A percentile compares a stretch with the other conserved stretches of the same genome.
These are phyloP conservation scores for Drosophila nigritarsus DNA, from an alignment of 2,888 invertebrate species.

Conservation along the genomic window DNA sequence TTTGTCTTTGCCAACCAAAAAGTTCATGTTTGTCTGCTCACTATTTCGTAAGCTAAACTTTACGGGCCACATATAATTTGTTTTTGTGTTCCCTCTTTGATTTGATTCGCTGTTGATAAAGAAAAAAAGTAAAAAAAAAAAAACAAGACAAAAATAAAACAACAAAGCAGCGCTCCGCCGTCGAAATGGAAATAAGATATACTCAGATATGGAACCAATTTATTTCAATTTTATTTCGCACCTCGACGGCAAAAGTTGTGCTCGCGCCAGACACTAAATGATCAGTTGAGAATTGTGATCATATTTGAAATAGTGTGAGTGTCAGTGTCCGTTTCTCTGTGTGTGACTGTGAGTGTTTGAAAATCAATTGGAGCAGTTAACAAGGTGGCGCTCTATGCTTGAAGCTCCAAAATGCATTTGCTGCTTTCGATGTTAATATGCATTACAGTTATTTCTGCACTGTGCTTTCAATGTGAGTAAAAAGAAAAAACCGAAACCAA, in stretches of 20 bases:
- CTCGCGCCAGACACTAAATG: slow-evolving; percentile 31
- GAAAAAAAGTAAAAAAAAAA: slow-evolving; percentile 11
- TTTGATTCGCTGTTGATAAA: slow-evolving; percentile 70
- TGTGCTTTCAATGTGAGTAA: slow-evolving; percentile 58
- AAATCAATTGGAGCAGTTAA: slow-evolving; percentile 14
- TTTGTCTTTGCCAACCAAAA: slow-evolving; percentile 10
- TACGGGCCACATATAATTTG: slow-evolving; percentile 40
- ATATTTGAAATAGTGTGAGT: slow-evolving; percentile 5
- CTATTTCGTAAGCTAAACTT: slow-evolving; percentile 45
- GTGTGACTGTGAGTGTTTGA: not conserved
- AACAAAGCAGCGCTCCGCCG: slow-evolving; percentile 31
- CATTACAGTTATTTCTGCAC: slow-evolving; percentile 25
- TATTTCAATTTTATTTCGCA: slow-evolving; percentile 76
- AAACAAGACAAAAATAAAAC: slow-evolving; percentile 24
- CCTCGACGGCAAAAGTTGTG: slow-evolving; percentile 66
- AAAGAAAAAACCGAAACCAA: slow-evolving; percentile 37
- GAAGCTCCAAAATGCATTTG: slow-evolving; percentile 42
- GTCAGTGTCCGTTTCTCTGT: slow-evolving; percentile 3
- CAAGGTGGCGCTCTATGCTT: slow-evolving; percentile 1
- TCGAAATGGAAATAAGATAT: slow-evolving; percentile 69
- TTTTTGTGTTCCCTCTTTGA: slow-evolving; percentile 59
- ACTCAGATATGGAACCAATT: slow-evolving; percentile 70
- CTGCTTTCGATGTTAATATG: slow-evolving; percentile 17
- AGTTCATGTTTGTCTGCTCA: slow-evolving; percentile 11
- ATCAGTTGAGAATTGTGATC: slow-evolving; percentile 35